Percentiles rank a stretch among this genome's conserved stretches.
These are phyloP conservation scores for Neosilurus mollespiculum DNA, from an alignment of 2,797 vertebrate species.

Conservation along the genomic window DNA sequence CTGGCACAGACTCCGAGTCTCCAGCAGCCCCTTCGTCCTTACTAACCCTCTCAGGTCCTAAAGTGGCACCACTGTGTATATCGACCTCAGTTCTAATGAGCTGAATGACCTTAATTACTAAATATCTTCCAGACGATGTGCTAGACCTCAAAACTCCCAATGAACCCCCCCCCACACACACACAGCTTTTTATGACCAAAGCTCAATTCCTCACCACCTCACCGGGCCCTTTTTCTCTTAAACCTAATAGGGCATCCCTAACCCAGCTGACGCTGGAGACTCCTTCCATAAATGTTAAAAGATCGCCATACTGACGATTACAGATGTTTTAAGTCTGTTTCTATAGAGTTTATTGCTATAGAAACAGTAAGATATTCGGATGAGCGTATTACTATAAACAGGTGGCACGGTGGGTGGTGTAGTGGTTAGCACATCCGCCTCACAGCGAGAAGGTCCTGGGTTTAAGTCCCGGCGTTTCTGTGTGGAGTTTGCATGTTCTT, in stretches of 20 bases:
- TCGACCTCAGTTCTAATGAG: neutral
- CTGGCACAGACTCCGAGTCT: neutral
- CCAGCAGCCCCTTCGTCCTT: constrained; percentile 17
- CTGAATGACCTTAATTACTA: neutral
- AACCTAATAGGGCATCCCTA: neutral
- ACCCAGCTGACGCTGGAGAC: constrained; percentile 2
- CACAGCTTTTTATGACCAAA: neutral
- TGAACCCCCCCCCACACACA: too few relatives aligned
- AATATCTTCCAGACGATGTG: constrained; percentile 7
- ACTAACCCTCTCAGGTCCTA: constrained; percentile 22
- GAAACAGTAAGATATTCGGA: too few relatives aligned
- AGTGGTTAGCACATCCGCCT: too few relatives aligned
- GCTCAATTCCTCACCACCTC: too few relatives aligned
- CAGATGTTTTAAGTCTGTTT: neutral
- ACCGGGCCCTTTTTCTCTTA: neutral
- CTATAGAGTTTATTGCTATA: neutral
- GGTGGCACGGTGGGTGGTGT: too few relatives aligned
- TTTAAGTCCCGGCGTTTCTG: too few relatives aligned
- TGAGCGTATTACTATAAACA: too few relatives aligned
- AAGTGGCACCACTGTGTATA: neutral
- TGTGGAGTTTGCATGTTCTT: too few relatives aligned
- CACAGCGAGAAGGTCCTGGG: too few relatives aligned
- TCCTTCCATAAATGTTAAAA: neutral
- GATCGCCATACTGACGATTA: neutral
- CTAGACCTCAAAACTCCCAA: neutral